A percentile compares a stretch with the other conserved stretches of the same genome.
phyloP scores from a whole-genome alignment of 2,113 vertebrate species.

The Oryzias javanicus region DNA sequence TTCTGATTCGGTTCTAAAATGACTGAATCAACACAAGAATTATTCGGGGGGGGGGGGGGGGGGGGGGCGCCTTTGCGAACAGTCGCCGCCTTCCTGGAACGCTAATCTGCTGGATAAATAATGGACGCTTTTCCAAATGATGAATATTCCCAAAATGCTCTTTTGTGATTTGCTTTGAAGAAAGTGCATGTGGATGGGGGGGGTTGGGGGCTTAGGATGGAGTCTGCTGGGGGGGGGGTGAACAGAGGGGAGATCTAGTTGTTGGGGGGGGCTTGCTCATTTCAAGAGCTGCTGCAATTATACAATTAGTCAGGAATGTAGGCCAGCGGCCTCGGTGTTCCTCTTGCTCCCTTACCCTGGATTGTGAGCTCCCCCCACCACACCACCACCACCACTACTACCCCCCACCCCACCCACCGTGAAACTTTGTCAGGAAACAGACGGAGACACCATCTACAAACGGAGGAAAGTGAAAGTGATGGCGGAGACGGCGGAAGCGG shows the following conservation, averaged over 20 bases:
- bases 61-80: constrained; percentile 12
- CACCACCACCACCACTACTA: no score
- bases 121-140: constrained; percentile 78
- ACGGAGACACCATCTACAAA: neutral
- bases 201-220: constrained; percentile 1
- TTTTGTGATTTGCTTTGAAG: constrained; percentile 83
- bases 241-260: constrained; percentile 40
- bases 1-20: no score
- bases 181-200: constrained; percentile 45
- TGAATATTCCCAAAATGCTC: constrained; percentile 83
- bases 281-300: constrained; percentile 84
- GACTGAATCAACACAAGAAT: no score
- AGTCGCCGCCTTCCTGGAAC: constrained; percentile 40
- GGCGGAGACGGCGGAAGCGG: neutral
- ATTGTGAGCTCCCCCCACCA: constrained; percentile 54
- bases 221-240: constrained; percentile 38
- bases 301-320: constrained; percentile 85
- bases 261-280: constrained; percentile 70
- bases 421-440: neutral
- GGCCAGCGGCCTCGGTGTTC: constrained; percentile 76
- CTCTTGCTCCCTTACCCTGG: constrained; percentile 68
- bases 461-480: neutral
- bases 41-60: neutral
- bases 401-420: no score
- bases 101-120: constrained; percentile 72